These are phyloP conservation scores for Chloroceryle aenea DNA, from an alignment of 2,113 vertebrate genomes.

Conservation along the genomic window DNA sequence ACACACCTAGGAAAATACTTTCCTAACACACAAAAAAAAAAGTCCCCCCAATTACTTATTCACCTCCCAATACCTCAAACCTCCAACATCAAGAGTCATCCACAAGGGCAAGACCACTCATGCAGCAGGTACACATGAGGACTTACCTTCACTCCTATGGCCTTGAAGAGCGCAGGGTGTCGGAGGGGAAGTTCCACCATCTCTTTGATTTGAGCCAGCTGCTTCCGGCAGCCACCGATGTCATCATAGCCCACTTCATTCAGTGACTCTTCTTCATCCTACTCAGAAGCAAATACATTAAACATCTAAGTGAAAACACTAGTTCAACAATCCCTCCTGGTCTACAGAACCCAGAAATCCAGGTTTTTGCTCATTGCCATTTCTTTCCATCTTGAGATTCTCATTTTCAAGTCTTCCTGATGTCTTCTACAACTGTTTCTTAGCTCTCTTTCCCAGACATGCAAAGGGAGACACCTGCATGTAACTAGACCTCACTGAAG, in stretches of 20 bases:
- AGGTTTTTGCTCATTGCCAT: neutral
- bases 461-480: neutral
- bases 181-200: conserved; percentile 97
- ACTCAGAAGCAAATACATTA: neutral
- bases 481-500: neutral
- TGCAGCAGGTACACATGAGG: fast-evolving
- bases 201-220: conserved; percentile 97
- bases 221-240: conserved; percentile 96
- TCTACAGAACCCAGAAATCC: neutral
- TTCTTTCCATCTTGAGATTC: neutral
- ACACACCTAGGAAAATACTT: neutral
- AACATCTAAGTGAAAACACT: neutral
- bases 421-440: neutral
- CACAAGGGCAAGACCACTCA: neutral
- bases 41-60: neutral
- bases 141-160: conserved; percentile 95
- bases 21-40: neutral
- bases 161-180: conserved; percentile 97
- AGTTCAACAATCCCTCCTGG: neutral
- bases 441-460: neutral
- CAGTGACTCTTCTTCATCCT: conserved; percentile 98
- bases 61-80: neutral
- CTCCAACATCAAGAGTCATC: fast-evolving
- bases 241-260: conserved; percentile 99
- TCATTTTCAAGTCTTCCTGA: neutral